Evolutionary conservation across 2,888 invertebrate species (phyloP), one percentile per base, ranked within the genome.

Genomic region (Eustalomyia histrio): DNA sequence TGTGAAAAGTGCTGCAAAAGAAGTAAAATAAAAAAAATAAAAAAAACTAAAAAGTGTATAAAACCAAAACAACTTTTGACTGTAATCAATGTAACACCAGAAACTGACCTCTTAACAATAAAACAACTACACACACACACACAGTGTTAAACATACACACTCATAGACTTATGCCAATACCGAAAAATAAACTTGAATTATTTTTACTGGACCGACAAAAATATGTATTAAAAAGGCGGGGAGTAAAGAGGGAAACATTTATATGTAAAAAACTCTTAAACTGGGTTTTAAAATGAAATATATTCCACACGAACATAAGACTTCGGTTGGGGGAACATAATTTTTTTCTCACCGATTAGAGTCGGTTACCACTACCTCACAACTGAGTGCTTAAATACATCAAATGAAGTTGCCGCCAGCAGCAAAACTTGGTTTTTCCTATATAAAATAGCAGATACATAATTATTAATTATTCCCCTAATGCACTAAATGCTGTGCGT

Each of bases 21-120:
- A 18, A 21, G n/a, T 43, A 12, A 24, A 50, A 17, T 39, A 18
- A 53, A 18, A 24, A 61, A 12, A 35, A 12, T 0, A 55, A 18
- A 53, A 18, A 24, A 61, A 12, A 35, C 18, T 0, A 12, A 63
- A 67, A 60, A 60, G 24, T 68, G 16, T 55, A 72, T 79, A 57
- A 65, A 79, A 72, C 53, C 52, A 57, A 74, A 81, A 81, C 58
- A 81, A 72, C 67, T 81, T 79, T 79, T 69, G 74, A 71, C 63
- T 65, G 65, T 78, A 81, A 81, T 81, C 78, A 75, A 75, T 75
- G 81, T 75, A 72, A 81, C 78, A 78, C 71, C 67, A 74, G 57
- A 63, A 67, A 72, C 67, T 81, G 74, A 81, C 81, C 81, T 78
- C 78, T 68, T 74, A 74, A 65, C 61, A 74, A 67, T 58, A 69